Conservation (phyloP, 2,113 vertebrate genomes). For the Albula goreensis region DNA sequence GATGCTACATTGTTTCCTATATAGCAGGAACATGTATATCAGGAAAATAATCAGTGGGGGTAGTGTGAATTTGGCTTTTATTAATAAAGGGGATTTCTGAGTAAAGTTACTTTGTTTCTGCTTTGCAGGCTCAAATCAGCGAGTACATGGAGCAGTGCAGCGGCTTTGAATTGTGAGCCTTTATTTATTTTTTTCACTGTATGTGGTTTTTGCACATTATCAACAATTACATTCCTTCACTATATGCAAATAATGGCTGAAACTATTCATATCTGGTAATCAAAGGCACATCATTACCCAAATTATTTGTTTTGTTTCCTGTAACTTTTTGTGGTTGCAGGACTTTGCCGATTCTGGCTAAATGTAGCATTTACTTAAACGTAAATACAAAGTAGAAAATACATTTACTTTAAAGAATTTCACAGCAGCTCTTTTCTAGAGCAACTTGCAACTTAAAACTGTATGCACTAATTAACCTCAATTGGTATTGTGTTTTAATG, state of each 20-base stretch:
- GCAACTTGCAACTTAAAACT: too few relatives aligned
- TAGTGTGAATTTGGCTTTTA: background rate
- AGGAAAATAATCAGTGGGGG: background rate
- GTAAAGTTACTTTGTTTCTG: conserved; percentile 36
- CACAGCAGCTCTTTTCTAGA: too few relatives aligned
- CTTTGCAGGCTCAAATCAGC: conserved; percentile 79
- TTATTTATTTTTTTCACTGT: background rate
- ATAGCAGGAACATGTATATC: too few relatives aligned
- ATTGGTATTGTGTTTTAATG: background rate
- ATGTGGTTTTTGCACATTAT: background rate
- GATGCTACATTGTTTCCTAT: background rate
- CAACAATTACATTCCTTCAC: background rate
- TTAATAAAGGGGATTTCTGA: background rate
- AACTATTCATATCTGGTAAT: background rate
- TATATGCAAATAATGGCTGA: background rate
- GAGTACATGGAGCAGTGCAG: conserved; percentile 96
- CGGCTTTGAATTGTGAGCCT: conserved; percentile 93
- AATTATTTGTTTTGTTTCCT: conserved; percentile 3
- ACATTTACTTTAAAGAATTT: too few relatives aligned
- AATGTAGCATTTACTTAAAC: background rate
- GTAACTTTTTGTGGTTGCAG: background rate
- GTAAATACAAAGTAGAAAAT: too few relatives aligned
- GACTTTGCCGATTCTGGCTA: background rate
- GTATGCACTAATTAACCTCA: background rate
- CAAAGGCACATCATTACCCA: background rate